phyloP scores from a whole-genome alignment of 1,140 invertebrate species.

The Sminthurinus signatus region DNA sequence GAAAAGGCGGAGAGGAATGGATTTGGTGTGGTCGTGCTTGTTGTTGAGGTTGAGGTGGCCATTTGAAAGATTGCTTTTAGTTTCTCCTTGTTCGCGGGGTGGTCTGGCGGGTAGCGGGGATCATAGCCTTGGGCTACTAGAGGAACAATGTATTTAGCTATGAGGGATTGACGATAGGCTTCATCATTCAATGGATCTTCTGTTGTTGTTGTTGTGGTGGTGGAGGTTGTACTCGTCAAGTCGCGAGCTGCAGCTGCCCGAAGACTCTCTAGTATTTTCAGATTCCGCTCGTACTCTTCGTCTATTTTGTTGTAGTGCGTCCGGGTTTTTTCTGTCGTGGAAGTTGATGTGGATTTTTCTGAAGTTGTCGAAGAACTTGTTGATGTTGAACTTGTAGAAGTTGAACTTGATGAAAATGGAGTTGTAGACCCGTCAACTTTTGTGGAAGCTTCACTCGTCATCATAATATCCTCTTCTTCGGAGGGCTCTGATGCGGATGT shows the following conservation, averaged over 20 bases:
- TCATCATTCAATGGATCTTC: no score
- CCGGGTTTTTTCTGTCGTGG: no score
- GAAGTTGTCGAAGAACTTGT: no score
- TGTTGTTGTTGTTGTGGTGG: neutral
- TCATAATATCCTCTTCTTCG: neutral
- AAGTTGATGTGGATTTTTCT: no score
- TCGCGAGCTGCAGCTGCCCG: neutral
- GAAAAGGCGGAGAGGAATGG: constrained; percentile 8
- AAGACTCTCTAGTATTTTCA: neutral
- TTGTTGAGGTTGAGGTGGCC: constrained; percentile 50
- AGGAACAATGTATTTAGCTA: constrained; percentile 1
- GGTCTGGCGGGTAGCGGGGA: constrained; percentile 38
- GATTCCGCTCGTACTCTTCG: neutral
- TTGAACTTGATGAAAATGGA: no score
- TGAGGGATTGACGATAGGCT: neutral
- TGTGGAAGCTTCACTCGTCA: constrained; percentile 10
- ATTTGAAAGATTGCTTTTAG: constrained; percentile 40
- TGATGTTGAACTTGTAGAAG: no score
- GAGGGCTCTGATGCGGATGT: constrained; percentile 4
- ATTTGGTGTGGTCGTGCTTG: constrained; percentile 36
- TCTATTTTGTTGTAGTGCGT: no score
- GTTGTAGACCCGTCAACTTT: neutral
- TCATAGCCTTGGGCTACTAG: constrained; percentile 28
- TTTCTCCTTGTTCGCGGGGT: constrained; percentile 59
- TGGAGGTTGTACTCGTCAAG: neutral